Evolutionary conservation across 1,140 invertebrate species (phyloP), one percentile per base, ranked within the genome.

Genomic region (Chlorops oryzae): DNA sequence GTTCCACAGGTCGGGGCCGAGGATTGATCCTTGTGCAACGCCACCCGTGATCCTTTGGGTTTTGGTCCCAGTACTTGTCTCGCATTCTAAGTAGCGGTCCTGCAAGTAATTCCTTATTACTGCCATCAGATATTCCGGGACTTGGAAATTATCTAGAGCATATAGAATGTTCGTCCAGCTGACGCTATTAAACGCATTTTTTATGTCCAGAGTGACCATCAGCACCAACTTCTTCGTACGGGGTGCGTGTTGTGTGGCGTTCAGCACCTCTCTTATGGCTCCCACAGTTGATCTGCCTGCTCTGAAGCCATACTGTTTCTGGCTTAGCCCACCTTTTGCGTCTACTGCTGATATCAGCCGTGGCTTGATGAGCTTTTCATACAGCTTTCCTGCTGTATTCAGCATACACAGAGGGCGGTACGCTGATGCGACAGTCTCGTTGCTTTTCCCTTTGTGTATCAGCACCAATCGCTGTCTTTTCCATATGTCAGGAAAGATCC

Each of bases 331-430:
- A n/a, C n/a, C n/a, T n/a, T n/a, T n/a, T n/a, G n/a, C n/a, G n/a
- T n/a, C n/a, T n/a, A n/a, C n/a, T n/a, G n/a, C n/a, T n/a, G n/a
- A n/a, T n/a, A n/a, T n/a, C n/a, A n/a, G n/a, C n/a, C n/a, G n/a
- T n/a, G n/a, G n/a, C n/a, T n/a, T n/a, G n/a, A n/a, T n/a, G n/a
- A n/a, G n/a, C n/a, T 21, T 41, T 21, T 41, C 39, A 12, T 22
- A 21, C 7, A 41, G 21, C n/a, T 41, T 41, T 22, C 39, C 39
- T n/a, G 24, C 24, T 5, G 12, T 21, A 22, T 41, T 22, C 5
- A 41, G 5, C 39, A 41, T 41, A 21, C 39, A 41, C 10, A 41
- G 39, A 12, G 39, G 39, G 5, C 39, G 5, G 15, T 41, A 41
- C 5, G 39, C 5, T 12, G 5, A 7, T 5, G 39, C 6, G 3